Percentiles rank a stretch among this genome's conserved stretches.
Conservation (phyloP, 2,113 vertebrate species). For the Poecile atricapillus region DNA sequence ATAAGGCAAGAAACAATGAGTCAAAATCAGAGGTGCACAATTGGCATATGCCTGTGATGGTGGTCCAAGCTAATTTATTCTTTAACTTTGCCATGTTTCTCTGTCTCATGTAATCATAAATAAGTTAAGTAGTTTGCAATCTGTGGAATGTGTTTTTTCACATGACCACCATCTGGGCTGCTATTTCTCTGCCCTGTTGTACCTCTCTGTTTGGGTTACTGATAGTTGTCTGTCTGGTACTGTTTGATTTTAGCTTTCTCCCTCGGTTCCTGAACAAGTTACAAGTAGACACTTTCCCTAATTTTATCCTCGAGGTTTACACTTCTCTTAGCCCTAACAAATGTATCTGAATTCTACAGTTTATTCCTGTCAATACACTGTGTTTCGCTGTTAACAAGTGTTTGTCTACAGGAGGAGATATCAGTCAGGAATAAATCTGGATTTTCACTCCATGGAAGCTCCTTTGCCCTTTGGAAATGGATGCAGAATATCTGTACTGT, state of each 20-base stretch:
- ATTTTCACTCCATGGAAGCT: neutral
- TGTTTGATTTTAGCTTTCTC: constrained; percentile 47
- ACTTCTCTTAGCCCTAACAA: constrained; percentile 13
- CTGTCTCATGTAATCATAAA: constrained; percentile 33
- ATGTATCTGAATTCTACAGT: neutral
- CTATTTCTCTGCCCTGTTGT: constrained; percentile 53
- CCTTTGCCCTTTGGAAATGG: constrained; percentile 9
- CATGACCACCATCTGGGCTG: constrained; percentile 61
- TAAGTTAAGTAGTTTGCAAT: constrained; percentile 51
- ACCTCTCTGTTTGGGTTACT: constrained; percentile 51
- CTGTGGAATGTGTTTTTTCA: constrained; percentile 61
- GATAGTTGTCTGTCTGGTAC: constrained; percentile 45
- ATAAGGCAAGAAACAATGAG: neutral
- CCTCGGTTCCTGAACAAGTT: neutral
- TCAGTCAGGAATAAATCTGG: neutral
- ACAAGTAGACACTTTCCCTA: constrained; percentile 14
- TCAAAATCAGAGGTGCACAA: neutral
- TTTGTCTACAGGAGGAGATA: constrained; percentile 38
- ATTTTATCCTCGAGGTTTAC: constrained; percentile 33
- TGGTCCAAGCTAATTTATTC: neutral
- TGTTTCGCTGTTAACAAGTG: neutral
- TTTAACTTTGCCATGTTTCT: constrained; percentile 40
- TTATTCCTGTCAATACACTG: constrained; percentile 10
- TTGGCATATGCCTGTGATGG: neutral
- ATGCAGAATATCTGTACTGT: neutral